These are phyloP conservation scores for Apis dorsata DNA, from an alignment of 1,140 invertebrate genomes.

Conservation along the genomic window DNA sequence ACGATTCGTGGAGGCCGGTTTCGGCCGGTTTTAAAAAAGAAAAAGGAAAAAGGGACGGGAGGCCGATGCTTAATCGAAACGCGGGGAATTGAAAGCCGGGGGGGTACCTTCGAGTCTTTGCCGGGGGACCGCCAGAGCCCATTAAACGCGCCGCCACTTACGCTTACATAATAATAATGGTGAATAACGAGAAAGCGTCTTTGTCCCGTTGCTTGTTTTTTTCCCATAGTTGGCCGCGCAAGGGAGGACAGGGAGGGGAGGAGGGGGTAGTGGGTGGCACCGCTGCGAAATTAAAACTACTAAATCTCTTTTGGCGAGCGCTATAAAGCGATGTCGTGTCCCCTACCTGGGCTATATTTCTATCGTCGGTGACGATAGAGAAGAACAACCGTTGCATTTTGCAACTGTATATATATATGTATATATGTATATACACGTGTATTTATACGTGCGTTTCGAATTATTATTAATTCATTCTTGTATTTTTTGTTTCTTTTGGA, in stretches of 20 bases:
- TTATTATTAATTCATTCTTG: too few species aligned
- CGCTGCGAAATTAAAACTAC: constrained; percentile 60
- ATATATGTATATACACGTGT: too few species aligned
- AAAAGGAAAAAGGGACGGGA: neutral
- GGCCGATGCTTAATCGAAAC: constrained; percentile 16
- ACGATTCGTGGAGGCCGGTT: neutral
- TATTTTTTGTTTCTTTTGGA: too few species aligned
- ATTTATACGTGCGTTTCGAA: too few species aligned
- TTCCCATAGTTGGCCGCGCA: neutral
- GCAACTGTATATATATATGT: too few species aligned
- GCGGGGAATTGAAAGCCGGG: constrained; percentile 5
- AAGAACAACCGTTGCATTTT: neutral
- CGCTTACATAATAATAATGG: constrained; percentile 51
- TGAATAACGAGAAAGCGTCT: constrained; percentile 57
- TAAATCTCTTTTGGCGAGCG: constrained; percentile 53
- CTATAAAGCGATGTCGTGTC: constrained; percentile 30
- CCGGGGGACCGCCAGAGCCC: constrained; percentile 37
- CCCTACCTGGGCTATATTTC: constrained; percentile 25
- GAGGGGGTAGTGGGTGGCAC: neutral
- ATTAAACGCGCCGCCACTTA: constrained; percentile 50
- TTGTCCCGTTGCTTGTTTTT: constrained; percentile 57
- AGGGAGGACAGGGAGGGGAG: too few species aligned
- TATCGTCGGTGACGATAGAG: constrained; percentile 21
- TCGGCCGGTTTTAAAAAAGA: neutral
- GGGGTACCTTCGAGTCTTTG: constrained; percentile 11